Percentiles rank a stretch among this genome's conserved stretches.
Evolutionary conservation across 2,113 vertebrate genomes (phyloP).

Genomic region (Trematomus loennbergii): DNA sequence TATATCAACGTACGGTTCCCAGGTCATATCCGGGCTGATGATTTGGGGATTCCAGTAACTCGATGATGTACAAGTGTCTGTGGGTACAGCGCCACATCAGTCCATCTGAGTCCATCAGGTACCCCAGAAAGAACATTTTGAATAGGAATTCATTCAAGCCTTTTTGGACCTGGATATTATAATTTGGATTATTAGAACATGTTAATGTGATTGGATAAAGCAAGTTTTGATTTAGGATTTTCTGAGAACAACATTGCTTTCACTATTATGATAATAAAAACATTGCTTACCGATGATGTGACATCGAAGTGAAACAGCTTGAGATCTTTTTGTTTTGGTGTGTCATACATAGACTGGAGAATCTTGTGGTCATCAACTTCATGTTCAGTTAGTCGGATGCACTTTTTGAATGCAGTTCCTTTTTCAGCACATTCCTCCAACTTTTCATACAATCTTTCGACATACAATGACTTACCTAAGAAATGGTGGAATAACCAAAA

Average conservation of each 20-base stretch:
- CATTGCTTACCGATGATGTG: constrained; percentile 86
- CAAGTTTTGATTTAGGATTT: background rate
- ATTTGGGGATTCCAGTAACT: constrained; percentile 82
- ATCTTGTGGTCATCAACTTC: constrained; percentile 87
- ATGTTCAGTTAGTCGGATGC: constrained; percentile 85
- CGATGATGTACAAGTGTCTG: constrained; percentile 88
- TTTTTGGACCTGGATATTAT: constrained; percentile 82
- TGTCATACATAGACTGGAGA: constrained; percentile 79
- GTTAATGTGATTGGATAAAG: background rate
- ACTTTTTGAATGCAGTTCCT: constrained; percentile 74
- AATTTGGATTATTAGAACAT: background rate
- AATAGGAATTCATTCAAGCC: constrained; percentile 90
- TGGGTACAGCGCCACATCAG: constrained; percentile 88
- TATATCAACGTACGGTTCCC: constrained; percentile 16
- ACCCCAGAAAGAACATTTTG: constrained; percentile 88
- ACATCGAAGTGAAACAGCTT: constrained; percentile 91
- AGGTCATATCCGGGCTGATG: constrained; percentile 9
- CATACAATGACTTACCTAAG: constrained; percentile 91
- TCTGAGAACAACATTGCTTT: background rate
- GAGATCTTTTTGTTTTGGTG: constrained; percentile 69
- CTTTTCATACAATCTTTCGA: constrained; percentile 84
- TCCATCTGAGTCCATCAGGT: constrained; percentile 86
- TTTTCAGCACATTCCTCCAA: constrained; percentile 57
- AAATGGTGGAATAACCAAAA: background rate
- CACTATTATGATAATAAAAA: background rate